Percentiles rank a stretch among this genome's conserved stretches.
Evolutionary conservation across 1,140 invertebrate species (phyloP).

Genomic region (Sesamia nonagrioides): DNA sequence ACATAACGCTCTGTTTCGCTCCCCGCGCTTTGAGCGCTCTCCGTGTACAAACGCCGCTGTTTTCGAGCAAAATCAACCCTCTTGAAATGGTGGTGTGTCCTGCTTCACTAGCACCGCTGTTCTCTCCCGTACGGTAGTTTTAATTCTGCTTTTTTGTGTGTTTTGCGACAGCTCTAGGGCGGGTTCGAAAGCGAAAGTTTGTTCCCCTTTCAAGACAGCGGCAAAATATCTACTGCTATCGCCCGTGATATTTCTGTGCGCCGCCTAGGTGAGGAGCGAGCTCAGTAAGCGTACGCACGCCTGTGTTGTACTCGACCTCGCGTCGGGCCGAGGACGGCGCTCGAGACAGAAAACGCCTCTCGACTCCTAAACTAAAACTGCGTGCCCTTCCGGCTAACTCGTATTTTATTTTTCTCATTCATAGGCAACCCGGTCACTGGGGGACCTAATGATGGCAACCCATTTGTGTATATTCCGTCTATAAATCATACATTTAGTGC

Average conservation of each 20-base stretch:
- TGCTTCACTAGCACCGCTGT: conserved; percentile 62
- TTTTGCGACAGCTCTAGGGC: conserved; percentile 87
- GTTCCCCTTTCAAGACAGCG: conserved; percentile 90
- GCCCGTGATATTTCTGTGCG: conserved; percentile 91
- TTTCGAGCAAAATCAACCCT: conserved; percentile 84
- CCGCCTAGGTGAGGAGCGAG: conserved; percentile 84
- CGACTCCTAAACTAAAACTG: neutral
- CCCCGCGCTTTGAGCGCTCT: conserved; percentile 64
- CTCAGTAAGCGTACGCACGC: conserved; percentile 82
- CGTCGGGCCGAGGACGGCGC: neutral
- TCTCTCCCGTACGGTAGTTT: conserved; percentile 50
- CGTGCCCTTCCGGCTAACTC: neutral
- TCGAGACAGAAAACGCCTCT: neutral
- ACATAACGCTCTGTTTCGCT: conserved; percentile 52
- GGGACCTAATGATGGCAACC: no score
- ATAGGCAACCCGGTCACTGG: neutral
- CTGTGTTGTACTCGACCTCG: conserved; percentile 65
- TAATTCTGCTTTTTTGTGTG: conserved; percentile 84
- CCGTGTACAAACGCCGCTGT: conserved; percentile 63
- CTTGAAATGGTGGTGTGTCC: conserved; percentile 84
- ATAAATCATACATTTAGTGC: no score
- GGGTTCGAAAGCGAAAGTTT: conserved; percentile 89
- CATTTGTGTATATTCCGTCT: no score
- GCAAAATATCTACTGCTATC: conserved; percentile 90
- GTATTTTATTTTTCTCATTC: neutral